Conservation (phyloP, 2,113 vertebrate genomes). For the Thymallus thymallus region DNA sequence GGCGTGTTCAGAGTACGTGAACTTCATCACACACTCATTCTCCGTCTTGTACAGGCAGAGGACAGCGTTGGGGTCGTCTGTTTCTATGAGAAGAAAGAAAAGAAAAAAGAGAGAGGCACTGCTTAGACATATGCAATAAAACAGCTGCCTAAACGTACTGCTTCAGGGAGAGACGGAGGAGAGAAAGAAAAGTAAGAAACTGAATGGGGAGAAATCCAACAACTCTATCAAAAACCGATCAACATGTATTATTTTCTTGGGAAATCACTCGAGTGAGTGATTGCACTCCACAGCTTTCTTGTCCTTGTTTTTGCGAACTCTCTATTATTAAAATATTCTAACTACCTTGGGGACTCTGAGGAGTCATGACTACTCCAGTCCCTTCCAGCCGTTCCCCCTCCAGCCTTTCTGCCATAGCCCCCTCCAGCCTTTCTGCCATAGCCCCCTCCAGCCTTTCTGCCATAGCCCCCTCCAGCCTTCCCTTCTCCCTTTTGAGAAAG, state of each 20-base stretch:
- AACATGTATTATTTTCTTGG: slow-evolving; percentile 30
- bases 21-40: slow-evolving; percentile 94
- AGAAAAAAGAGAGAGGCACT: slow-evolving; percentile 1
- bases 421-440: neutral
- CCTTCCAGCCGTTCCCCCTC: neutral
- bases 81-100: slow-evolving; percentile 67
- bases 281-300: slow-evolving; percentile 11
- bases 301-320: slow-evolving; percentile 15
- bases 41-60: slow-evolving; percentile 90
- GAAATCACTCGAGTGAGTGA: slow-evolving; percentile 27
- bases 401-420: neutral
- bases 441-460: neutral
- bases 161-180: neutral
- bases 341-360: slow-evolving; percentile 30
- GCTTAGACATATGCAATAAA: neutral
- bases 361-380: slow-evolving; percentile 34
- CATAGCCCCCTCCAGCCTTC: neutral
- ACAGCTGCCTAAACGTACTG: neutral
- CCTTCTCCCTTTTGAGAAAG: slow-evolving; percentile 24
- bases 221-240: neutral
- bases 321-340: slow-evolving; percentile 35
- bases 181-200: too few relatives aligned
- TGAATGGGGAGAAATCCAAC: neutral
- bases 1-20: slow-evolving; percentile 88
- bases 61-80: slow-evolving; percentile 77